phyloP scores from a whole-genome alignment of 2,113 vertebrate species.

The Zootoca vivipara region DNA sequence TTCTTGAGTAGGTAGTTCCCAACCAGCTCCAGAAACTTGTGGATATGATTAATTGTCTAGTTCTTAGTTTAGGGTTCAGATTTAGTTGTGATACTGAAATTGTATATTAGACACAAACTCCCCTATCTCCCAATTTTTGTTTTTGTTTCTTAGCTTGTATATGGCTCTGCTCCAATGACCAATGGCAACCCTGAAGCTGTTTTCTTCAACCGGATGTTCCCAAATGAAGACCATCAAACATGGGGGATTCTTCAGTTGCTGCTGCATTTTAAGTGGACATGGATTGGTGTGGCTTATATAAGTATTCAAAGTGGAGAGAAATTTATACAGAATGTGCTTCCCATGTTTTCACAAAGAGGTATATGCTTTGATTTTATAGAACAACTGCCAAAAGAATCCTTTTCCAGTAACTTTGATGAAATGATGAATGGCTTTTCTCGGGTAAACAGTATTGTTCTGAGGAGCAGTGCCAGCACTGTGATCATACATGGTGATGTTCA shows the following conservation, averaged over 20 bases:
- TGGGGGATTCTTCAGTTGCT: not conserved
- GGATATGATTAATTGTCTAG: no score
- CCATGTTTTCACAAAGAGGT: not conserved
- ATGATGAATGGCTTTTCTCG: no score
- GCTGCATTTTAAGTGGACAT: not conserved
- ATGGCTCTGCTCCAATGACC: not conserved
- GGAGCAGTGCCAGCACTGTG: not conserved
- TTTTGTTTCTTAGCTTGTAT: not conserved
- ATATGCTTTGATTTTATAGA: not conserved
- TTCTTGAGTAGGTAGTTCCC: no score
- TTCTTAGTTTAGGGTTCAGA: no score
- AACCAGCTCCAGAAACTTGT: not conserved
- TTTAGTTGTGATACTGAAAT: no score
- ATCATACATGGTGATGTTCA: not conserved
- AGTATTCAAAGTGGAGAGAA: not conserved
- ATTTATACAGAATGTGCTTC: not conserved
- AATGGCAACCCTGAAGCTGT: not conserved
- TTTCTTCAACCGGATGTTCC: not conserved
- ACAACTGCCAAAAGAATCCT: not conserved
- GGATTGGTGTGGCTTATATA: not conserved
- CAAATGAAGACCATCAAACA: not conserved
- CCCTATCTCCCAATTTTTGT: not conserved
- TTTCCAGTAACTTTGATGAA: not conserved
- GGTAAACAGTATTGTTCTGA: no score
- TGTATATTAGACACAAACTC: no score